These are phyloP conservation scores for Cottus gobio DNA, from an alignment of 2,113 vertebrate species.

Conservation along the genomic window DNA sequence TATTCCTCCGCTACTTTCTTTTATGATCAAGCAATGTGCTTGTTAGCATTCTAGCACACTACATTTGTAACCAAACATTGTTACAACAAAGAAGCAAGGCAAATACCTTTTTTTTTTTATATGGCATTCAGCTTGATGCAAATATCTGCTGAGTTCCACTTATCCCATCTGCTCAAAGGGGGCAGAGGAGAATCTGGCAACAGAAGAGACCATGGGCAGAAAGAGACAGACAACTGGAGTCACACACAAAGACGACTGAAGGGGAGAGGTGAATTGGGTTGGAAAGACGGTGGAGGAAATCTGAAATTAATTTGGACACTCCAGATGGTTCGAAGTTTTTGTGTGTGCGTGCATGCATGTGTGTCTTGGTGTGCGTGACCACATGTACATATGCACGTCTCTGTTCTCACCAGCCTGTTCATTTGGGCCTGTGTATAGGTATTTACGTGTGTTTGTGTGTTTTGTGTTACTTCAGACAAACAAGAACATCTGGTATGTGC, in stretches of 20 bases:
- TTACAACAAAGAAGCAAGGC: slow-evolving; percentile 31
- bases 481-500: slow-evolving; percentile 66
- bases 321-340: slow-evolving; percentile 75
- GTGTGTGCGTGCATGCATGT: not conserved
- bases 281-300: slow-evolving; percentile 75
- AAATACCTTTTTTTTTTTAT: too few relatives aligned
- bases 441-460: slow-evolving; percentile 42
- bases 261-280: slow-evolving; percentile 74
- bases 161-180: slow-evolving; percentile 72
- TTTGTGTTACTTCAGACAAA: slow-evolving; percentile 54
- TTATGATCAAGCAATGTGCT: not conserved
- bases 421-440: slow-evolving; percentile 45
- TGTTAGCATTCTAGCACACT: not conserved
- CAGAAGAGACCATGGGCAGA: slow-evolving; percentile 38
- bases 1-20: not conserved
- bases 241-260: slow-evolving; percentile 60
- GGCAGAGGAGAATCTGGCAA: slow-evolving; percentile 43
- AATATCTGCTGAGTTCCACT: slow-evolving; percentile 55
- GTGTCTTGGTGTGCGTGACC: slow-evolving; percentile 8
- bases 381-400: slow-evolving; percentile 20
- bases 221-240: slow-evolving; percentile 57
- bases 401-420: slow-evolving; percentile 45
- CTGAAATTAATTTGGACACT: slow-evolving; percentile 76
- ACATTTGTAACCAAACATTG: not conserved
- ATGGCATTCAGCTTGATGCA: slow-evolving; percentile 59